These are phyloP conservation scores for Apocrypta bakeri DNA, from an alignment of 1,140 invertebrate species.

Conservation along the genomic window DNA sequence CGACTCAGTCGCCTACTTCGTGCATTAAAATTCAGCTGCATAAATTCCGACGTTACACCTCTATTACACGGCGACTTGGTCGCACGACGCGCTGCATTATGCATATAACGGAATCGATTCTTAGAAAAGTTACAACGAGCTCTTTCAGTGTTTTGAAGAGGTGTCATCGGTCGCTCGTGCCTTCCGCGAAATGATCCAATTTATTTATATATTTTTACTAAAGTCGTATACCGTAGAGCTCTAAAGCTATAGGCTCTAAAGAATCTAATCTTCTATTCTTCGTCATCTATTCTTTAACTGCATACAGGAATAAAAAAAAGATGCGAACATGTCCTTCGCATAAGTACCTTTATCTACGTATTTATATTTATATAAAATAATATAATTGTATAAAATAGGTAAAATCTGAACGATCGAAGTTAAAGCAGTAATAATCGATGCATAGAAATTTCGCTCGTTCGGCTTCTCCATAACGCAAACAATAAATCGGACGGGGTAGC, in stretches of 20 bases:
- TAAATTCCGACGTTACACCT: neutral
- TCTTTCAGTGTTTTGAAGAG: neutral
- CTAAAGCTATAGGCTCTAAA: no score
- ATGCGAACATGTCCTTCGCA: no score
- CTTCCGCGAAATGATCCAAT: conserved; percentile 54
- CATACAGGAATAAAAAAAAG: no score
- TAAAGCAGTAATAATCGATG: neutral
- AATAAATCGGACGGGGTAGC: neutral
- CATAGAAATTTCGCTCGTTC: neutral
- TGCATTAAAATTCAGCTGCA: neutral
- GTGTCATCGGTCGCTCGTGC: conserved; percentile 11
- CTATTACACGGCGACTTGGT: no score
- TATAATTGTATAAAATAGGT: no score
- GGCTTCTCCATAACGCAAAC: neutral
- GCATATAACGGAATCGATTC: neutral
- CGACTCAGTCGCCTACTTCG: no score
- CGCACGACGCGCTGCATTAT: neutral
- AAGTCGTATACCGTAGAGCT: no score
- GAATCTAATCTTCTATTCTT: no score
- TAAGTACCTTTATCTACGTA: no score
- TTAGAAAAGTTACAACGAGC: neutral
- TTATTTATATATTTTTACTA: conserved; percentile 32
- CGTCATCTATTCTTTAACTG: no score
- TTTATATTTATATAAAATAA: no score
- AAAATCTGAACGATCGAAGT: no score